Evolutionary conservation across 1,140 invertebrate species (phyloP), one percentile per base, ranked within the genome.

Genomic region (Riptortus pedestris): DNA sequence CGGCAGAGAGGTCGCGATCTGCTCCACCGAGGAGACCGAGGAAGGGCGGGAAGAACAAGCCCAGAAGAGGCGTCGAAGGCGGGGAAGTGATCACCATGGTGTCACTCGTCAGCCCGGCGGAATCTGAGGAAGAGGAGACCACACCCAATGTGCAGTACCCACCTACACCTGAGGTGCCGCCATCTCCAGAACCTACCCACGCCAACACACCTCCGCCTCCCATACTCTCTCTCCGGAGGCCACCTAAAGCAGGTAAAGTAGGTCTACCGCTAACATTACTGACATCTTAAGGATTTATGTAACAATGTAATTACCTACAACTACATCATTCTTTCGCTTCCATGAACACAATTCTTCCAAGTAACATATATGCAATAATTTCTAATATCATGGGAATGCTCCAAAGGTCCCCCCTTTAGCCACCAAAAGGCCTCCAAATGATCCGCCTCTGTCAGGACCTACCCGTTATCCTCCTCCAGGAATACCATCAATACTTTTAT

Each of bases 11-110:
- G 29, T 27, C 52, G 20, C 51, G 52, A 43, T 64, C 62, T 14
- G 62, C 62, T 1, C 62, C 62, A 0, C 45, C 62, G n/a, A 57
- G 52, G 29, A 55, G 62, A 33, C 31, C 33, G 52, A 48, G 33
- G 27, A 52, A 64, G 48, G n/a, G n/a, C n/a, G n/a, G n/a, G n/a
- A n/a, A n/a, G n/a, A 48, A 29, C 12, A 48, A 27, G 9, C 55
- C 31, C 0, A 1, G 63, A 14, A 52, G 61, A 1, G 63, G 63
- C 5, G 63, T 64, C 14, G 52, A 67, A 58, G 48, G 58, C 27
- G 60, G 45, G 0, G 67, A 69, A 52, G 66, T 69, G 1, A 55
- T 69, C 16, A 69, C 67, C 2, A 67, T 67, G 67, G 66, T 69
- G 20, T 67, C 66, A 16, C 62, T 69, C 3, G 60, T 69, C 16